Conservation (phyloP, 1,140 invertebrate species). For the Polypedilum vanderplanki region DNA sequence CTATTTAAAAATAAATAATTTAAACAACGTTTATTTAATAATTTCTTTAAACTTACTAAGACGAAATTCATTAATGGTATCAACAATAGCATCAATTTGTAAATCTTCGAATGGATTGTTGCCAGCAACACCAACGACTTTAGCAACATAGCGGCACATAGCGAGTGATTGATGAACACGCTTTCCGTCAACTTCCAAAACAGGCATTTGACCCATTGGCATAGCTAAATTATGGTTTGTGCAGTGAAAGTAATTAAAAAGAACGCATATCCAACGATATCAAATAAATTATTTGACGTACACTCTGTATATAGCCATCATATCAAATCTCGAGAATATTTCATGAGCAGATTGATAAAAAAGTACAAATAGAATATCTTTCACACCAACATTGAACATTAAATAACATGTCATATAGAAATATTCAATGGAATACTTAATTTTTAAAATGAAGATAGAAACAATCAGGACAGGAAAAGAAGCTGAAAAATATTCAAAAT, state of each 20-base stretch:
- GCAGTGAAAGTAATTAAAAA: constrained; percentile 5
- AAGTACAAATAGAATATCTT: neutral
- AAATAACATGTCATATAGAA: neutral
- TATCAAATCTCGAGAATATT: neutral
- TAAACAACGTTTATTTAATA: constrained; percentile 43
- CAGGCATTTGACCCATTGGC: constrained; percentile 68
- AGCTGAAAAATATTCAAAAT: neutral
- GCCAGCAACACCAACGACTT: constrained; percentile 56
- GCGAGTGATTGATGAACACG: constrained; percentile 59
- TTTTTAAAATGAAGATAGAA: neutral
- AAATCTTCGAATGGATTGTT: constrained; percentile 57
- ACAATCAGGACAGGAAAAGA: neutral
- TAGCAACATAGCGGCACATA: constrained; percentile 64
- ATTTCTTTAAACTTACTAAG: constrained; percentile 46
- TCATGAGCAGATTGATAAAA: neutral
- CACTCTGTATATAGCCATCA: neutral
- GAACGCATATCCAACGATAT: neutral
- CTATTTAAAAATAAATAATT: constrained; percentile 43
- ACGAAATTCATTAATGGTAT: constrained; percentile 52
- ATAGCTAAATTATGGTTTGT: constrained; percentile 47
- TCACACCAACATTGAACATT: neutral
- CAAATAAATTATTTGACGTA: neutral
- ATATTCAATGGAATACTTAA: constrained; percentile 22
- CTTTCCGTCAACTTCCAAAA: constrained; percentile 65
- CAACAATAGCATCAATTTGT: constrained; percentile 56